Evolutionary conservation across 2,797 vertebrate genomes (phyloP).

Genomic region (Melanotaenia parkinsoni): DNA sequence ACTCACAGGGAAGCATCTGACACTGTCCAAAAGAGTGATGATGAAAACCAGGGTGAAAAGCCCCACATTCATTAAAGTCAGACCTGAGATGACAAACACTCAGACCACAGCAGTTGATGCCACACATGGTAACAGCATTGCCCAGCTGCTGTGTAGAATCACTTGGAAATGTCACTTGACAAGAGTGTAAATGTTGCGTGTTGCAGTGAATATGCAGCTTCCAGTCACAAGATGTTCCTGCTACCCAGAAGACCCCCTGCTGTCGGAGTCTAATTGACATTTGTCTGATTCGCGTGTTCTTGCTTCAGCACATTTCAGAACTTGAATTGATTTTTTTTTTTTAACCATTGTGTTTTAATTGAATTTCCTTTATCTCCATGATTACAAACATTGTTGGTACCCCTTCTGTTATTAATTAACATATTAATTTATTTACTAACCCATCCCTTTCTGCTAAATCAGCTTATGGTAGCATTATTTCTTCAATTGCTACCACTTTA

Average conservation of each 20-base stretch:
- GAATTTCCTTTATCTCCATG: conserved; percentile 24
- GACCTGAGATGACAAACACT: conserved; percentile 55
- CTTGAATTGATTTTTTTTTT: conserved; percentile 29
- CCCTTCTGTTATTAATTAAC: conserved; percentile 26
- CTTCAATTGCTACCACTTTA: conserved; percentile 46
- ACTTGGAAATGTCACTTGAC: conserved; percentile 34
- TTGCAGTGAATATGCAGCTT: conserved; percentile 53
- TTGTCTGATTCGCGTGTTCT: conserved; percentile 26
- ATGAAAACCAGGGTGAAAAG: conserved; percentile 65
- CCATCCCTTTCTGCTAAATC: conserved; percentile 21
- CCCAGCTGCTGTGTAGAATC: conserved; percentile 33
- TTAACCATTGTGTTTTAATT: conserved; percentile 17
- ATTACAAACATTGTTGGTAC: not conserved
- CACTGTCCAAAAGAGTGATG: conserved; percentile 64
- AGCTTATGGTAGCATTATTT: conserved; percentile 39
- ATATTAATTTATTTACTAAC: conserved; percentile 16
- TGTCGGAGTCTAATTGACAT: conserved; percentile 36
- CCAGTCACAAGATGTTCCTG: conserved; percentile 49
- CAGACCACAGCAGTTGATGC: conserved; percentile 46
- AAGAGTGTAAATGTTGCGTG: conserved; percentile 42
- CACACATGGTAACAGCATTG: conserved; percentile 50
- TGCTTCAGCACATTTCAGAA: conserved; percentile 27
- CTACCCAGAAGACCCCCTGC: conserved; percentile 50
- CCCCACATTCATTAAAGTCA: conserved; percentile 67
- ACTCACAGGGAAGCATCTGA: conserved; percentile 52